These are phyloP conservation scores for Ptiloglossa arizonensis DNA, from an alignment of 1,140 invertebrate species.

Conservation along the genomic window DNA sequence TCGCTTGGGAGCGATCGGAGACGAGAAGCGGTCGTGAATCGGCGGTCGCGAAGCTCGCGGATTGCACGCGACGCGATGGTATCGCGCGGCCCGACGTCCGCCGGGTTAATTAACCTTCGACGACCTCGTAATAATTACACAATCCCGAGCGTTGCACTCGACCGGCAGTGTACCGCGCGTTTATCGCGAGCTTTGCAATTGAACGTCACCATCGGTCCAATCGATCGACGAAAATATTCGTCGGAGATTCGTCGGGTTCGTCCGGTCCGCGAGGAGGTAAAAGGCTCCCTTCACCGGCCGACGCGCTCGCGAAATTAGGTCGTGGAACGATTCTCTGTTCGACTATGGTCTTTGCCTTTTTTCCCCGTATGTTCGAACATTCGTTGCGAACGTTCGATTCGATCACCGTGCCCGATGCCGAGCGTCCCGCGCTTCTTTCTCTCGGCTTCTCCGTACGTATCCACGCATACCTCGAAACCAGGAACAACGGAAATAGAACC, in stretches of 20 bases:
- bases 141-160: conserved; percentile 34
- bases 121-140: conserved; percentile 52
- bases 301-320: conserved; percentile 7
- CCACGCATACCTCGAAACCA: neutral
- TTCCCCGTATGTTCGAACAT: neutral
- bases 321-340: conserved; percentile 4
- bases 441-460: too few species aligned
- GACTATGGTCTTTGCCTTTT: neutral
- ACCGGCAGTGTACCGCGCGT: neutral
- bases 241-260: neutral
- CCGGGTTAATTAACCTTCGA: conserved; percentile 57
- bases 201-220: conserved; percentile 13
- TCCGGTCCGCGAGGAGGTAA: neutral
- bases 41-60: neutral
- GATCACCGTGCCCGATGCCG: neutral
- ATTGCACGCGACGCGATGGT: conserved; percentile 28
- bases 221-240: conserved; percentile 21
- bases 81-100: conserved; percentile 14
- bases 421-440: neutral
- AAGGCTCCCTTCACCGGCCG: conserved; percentile 16
- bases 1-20: too few species aligned
- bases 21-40: too few species aligned
- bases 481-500: neutral
- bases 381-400: neutral
- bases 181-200: conserved; percentile 9